Conservation (phyloP, 2,113 vertebrate genomes). For the Hippocampus zosterae region DNA sequence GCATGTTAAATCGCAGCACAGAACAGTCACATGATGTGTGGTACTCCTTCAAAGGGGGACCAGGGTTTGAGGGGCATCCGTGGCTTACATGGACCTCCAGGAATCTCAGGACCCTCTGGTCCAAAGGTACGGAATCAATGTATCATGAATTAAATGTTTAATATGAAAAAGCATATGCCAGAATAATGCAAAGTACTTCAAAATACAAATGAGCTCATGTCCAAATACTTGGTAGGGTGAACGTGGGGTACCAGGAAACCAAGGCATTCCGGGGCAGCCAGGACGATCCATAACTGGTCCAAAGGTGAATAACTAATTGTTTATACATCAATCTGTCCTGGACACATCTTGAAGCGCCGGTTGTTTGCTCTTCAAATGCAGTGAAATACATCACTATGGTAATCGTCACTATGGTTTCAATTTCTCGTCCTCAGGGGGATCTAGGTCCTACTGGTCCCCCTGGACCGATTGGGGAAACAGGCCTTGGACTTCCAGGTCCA, state of each 20-base stretch:
- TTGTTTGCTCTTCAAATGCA: not conserved
- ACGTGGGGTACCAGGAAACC: conserved; percentile 76
- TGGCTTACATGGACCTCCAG: conserved; percentile 80
- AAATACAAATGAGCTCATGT: not conserved
- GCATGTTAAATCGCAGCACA: not conserved
- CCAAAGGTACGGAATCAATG: conserved; percentile 74
- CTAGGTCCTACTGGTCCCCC: conserved; percentile 73
- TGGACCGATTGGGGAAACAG: conserved; percentile 83
- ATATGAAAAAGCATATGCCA: not conserved
- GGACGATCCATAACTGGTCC: conserved; percentile 81
- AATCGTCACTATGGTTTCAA: conserved; percentile 12
- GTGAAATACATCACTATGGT: conserved; percentile 14
- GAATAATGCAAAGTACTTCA: not conserved
- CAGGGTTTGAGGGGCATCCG: conserved; percentile 83
- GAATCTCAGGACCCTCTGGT: conserved; percentile 78
- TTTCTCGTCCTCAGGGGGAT: conserved; percentile 75
- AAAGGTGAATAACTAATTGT: conserved; percentile 73
- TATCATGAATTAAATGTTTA: not conserved
- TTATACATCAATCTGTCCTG: not conserved
- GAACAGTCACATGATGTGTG: conserved; percentile 20
- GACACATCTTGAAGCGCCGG: too few species aligned
- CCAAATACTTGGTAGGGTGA: conserved; percentile 75
- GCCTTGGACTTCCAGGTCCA: conserved; percentile 82
- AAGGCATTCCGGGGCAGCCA: conserved; percentile 79
- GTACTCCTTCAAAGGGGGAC: conserved; percentile 75